A percentile compares a stretch with the other conserved stretches of the same genome.
phyloP scores from a whole-genome alignment of 53 echinoderm and acorn worm genomes.

The Patiria pectinifera region DNA sequence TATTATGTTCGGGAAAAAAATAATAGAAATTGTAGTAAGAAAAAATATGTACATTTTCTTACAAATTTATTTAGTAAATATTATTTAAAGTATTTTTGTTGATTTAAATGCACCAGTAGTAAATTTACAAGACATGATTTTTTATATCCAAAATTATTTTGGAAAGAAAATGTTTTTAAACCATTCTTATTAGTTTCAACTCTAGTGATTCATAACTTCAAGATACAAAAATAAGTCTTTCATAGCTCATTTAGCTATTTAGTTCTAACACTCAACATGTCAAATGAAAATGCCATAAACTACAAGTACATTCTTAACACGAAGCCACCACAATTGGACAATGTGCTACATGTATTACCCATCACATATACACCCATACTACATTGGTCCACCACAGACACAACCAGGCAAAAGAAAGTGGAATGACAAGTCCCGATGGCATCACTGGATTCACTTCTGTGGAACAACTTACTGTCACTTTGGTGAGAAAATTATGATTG shows the following conservation, averaged over 20 bases:
- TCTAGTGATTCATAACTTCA: constrained; percentile 21
- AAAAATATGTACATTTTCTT: constrained; percentile 63
- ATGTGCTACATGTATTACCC: not conserved
- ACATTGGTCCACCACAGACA: not conserved
- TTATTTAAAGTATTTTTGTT: constrained; percentile 34
- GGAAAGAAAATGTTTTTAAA: constrained; percentile 7
- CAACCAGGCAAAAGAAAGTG: not conserved
- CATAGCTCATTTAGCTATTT: constrained; percentile 20
- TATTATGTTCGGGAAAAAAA: constrained; percentile 31
- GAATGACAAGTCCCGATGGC: not conserved
- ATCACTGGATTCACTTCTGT: not conserved
- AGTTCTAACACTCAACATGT: constrained; percentile 35
- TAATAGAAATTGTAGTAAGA: constrained; percentile 58
- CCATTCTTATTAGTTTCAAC: not conserved
- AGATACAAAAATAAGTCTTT: constrained; percentile 64
- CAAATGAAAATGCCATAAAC: constrained; percentile 1
- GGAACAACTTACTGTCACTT: not conserved
- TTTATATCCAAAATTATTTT: constrained; percentile 43
- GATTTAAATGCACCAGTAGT: constrained; percentile 59
- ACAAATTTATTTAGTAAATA: constrained; percentile 52
- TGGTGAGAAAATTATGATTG: not conserved
- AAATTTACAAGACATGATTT: constrained; percentile 61
- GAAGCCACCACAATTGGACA: not conserved
- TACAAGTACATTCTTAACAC: constrained; percentile 39
- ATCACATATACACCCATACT: not conserved